Evolutionary conservation across 2,888 invertebrate genomes (phyloP), one percentile per base, ranked within the genome.

Genomic region (Phanerotoma sp.): DNA sequence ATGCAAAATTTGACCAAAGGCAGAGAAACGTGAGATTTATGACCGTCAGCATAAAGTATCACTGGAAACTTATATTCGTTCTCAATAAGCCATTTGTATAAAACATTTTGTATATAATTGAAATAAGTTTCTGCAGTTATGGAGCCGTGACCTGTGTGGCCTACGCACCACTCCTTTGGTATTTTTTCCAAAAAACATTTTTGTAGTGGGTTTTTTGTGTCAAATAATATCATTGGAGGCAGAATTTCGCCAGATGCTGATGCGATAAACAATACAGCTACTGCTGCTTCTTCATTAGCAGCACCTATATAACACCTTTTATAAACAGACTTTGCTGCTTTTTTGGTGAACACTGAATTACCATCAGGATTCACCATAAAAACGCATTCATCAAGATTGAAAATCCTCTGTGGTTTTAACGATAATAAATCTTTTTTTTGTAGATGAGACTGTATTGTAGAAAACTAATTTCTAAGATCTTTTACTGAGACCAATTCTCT

Each of bases 61-160:
- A 75, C 65, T 33, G 64, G 73, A 11, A 65, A 61, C 44, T 62
- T 22, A 35, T 73, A 70, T 25, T 65, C 57, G 46, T 70, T 62
- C 53, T 66, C 56, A 47, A 58, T 28, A 25, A 74, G 54, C 72
- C 72, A 75, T 45, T 68, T 68, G 53, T 66, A 55, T 58, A 77
- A 73, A 28, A 72, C 61, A 61, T 75, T 71, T 13, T 67, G 61
- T 10, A 73, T 67, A 56, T 64, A 74, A 64, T 75, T 71, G 58
- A 57, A 73, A 62, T 75, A 74, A 33, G 62, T 64, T 54, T 69
- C 69, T 7, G 65, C 54, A 10, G 69, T 74, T 75, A 72, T 79
- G 78, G 75, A 77, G 3, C 75, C 76, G 52, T 58, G 67, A 20
- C 77, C 74, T 18, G 70, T 69, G 54, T 62, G 67, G 54, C 74